Conservation (phyloP, 1,140 invertebrate species). For the Mamestra configurata region DNA sequence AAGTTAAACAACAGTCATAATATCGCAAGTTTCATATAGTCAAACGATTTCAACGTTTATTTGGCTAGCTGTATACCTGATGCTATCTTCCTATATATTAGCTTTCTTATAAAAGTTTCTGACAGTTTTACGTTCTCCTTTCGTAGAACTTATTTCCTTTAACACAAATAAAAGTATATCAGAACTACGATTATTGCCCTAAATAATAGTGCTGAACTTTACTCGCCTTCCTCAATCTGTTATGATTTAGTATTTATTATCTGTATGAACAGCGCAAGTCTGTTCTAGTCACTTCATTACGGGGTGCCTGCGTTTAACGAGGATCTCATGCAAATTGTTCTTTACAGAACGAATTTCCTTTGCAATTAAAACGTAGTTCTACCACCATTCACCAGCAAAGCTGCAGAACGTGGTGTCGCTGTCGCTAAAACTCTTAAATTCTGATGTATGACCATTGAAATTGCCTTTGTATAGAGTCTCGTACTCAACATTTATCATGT, state of each 20-base stretch:
- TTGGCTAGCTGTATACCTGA: constrained; percentile 27
- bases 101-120: constrained; percentile 34
- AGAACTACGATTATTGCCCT: constrained; percentile 24
- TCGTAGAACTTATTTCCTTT: constrained; percentile 12
- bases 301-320: constrained; percentile 30
- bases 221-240: background rate
- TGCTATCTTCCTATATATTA: constrained; percentile 23
- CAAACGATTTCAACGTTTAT: constrained; percentile 21
- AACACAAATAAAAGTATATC: constrained; percentile 23
- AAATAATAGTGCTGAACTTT: constrained; percentile 21
- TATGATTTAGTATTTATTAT: constrained; percentile 37
- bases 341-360: constrained; percentile 34
- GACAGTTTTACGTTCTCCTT: constrained; percentile 28
- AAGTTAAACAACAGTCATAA: background rate
- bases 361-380: constrained; percentile 48
- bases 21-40: background rate
- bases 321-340: constrained; percentile 52
- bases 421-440: constrained; percentile 48
- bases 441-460: constrained; percentile 53
- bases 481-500: constrained; percentile 53
- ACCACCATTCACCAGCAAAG: constrained; percentile 8
- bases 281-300: constrained; percentile 40
- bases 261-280: constrained; percentile 10
- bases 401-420: background rate
- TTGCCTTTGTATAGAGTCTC: constrained; percentile 53